Conservation (phyloP, 2,888 invertebrate genomes). For the Trichogramma evanescens region DNA sequence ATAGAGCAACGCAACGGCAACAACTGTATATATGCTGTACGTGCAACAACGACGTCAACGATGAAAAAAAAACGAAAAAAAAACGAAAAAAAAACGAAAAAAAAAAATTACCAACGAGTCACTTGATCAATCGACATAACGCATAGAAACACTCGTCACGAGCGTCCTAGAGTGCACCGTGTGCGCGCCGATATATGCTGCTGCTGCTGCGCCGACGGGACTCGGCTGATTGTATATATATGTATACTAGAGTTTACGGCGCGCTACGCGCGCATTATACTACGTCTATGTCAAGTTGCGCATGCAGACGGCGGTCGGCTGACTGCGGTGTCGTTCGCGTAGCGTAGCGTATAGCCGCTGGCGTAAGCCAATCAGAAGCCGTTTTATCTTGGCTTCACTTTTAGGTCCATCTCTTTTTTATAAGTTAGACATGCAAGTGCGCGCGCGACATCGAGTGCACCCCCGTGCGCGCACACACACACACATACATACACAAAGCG, state of each 20-base stretch:
- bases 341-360: too few species aligned
- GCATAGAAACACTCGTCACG: neutral
- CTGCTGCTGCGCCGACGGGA: neutral
- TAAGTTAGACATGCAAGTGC: conserved; percentile 3
- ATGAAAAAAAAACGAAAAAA: conserved; percentile 5
- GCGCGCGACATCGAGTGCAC: neutral
- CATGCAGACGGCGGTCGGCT: too few species aligned
- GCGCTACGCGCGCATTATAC: too few species aligned
- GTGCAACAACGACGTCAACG: neutral
- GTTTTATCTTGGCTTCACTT: too few species aligned
- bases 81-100: conserved; percentile 1
- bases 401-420: too few species aligned
- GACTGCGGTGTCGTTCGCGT: too few species aligned
- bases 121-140: conserved; percentile 10
- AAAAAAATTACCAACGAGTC: neutral
- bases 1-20: too few species aligned
- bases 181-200: neutral
- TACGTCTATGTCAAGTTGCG: too few species aligned
- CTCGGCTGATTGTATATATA: neutral
- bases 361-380: too few species aligned
- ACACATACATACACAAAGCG: too few species aligned
- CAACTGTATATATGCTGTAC: too few species aligned
- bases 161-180: neutral
- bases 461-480: neutral
- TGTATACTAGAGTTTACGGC: too few species aligned